Percentiles rank a stretch among this genome's conserved stretches.
Conservation (phyloP, 1,140 invertebrate species). For the Thaumetopoea pityocampa region DNA sequence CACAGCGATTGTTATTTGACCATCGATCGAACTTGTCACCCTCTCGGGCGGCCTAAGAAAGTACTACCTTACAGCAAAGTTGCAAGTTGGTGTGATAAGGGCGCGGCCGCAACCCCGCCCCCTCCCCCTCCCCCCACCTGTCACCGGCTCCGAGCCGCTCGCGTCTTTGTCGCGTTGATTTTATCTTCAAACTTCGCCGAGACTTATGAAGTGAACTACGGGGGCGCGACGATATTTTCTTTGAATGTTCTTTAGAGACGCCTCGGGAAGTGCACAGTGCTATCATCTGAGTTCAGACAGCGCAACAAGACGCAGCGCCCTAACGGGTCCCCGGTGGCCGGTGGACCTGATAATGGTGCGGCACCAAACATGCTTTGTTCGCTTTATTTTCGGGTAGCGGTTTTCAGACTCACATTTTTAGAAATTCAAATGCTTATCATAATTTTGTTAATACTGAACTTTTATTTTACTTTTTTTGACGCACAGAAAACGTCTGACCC, state of each 20-base stretch:
- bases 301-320: not conserved
- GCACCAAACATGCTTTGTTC: too few species aligned
- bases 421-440: too few species aligned
- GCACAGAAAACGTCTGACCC: too few species aligned
- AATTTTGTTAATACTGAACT: too few species aligned
- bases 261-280: constrained; percentile 19
- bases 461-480: too few species aligned
- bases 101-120: constrained; percentile 26
- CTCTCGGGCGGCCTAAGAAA: constrained; percentile 4
- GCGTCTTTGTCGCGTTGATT: constrained; percentile 35
- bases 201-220: constrained; percentile 32
- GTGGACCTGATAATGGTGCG: too few species aligned
- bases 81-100: constrained; percentile 25
- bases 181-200: constrained; percentile 38
- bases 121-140: constrained; percentile 37
- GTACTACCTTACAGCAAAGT: constrained; percentile 22
- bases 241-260: constrained; percentile 17
- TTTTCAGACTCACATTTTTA: too few species aligned
- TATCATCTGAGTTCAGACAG: constrained; percentile 12
- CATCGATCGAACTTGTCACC: constrained; percentile 10
- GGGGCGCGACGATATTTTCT: constrained; percentile 23
- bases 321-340: not conserved
- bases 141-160: constrained; percentile 30
- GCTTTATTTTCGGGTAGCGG: too few species aligned
- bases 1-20: constrained; percentile 6